These are phyloP conservation scores for Parotocinclus haroldoi DNA, from an alignment of 2,797 vertebrate species.

Conservation along the genomic window DNA sequence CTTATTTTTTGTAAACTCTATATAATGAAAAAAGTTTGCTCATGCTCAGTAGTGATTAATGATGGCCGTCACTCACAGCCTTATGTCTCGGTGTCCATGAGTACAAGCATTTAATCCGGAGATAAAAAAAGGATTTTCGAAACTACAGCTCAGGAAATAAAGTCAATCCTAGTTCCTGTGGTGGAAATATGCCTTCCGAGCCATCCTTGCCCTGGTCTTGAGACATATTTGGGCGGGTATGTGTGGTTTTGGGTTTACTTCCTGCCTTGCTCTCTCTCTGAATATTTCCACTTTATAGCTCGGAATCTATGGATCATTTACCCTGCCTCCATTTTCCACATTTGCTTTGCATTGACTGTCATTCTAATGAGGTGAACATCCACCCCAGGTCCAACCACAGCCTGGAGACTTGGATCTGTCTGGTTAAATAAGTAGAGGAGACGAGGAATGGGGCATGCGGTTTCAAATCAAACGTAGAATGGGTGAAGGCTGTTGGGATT, in stretches of 20 bases:
- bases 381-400: conserved; percentile 24
- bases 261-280: conserved; percentile 16
- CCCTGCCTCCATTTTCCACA: conserved; percentile 42
- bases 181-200: background rate
- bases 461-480: conserved; percentile 26
- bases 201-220: conserved; percentile 28
- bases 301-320: conserved; percentile 32
- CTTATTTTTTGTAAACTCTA: too few species aligned
- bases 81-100: too few species aligned
- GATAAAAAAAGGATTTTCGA: too few species aligned
- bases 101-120: too few species aligned
- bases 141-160: too few species aligned
- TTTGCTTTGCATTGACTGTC: conserved; percentile 43
- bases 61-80: too few species aligned
- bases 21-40: too few species aligned
- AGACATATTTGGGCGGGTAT: conserved; percentile 37
- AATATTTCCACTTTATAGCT: conserved; percentile 43
- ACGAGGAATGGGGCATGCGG: conserved; percentile 13
- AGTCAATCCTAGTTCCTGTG: too few species aligned
- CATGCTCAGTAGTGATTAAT: too few species aligned
- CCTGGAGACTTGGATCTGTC: conserved; percentile 13
- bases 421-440: conserved; percentile 12
- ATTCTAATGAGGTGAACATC: conserved; percentile 15
- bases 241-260: conserved; percentile 44
- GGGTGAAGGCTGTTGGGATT: conserved; percentile 32